These are phyloP conservation scores for Heteromurus nitidus DNA, from an alignment of 2,888 invertebrate genomes.

Conservation along the genomic window DNA sequence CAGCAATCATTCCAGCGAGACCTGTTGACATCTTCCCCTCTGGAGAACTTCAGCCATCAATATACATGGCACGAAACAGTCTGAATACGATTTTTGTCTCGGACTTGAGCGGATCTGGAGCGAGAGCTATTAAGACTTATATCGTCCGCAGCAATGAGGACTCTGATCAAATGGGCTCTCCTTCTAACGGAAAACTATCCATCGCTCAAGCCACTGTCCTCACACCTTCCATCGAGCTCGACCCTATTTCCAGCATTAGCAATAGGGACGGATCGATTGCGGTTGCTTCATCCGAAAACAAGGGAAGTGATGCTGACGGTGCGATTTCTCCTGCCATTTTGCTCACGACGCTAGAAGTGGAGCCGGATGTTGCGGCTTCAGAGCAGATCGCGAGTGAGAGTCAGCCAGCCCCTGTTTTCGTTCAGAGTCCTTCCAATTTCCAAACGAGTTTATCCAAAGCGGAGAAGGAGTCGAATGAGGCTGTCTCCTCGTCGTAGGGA, in stretches of 20 bases:
- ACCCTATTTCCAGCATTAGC: background rate
- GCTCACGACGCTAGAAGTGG: background rate
- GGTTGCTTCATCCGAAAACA: background rate
- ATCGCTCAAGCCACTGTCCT: conserved; percentile 1
- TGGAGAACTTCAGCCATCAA: conserved; percentile 39
- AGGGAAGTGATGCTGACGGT: conserved; percentile 12
- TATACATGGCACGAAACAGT: conserved; percentile 55
- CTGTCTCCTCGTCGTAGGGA: background rate
- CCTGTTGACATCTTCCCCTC: conserved; percentile 55
- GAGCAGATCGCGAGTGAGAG: background rate
- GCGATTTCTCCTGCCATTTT: conserved; percentile 29
- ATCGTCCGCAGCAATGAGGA: conserved; percentile 33
- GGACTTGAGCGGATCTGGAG: conserved; percentile 46
- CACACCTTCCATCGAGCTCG: background rate
- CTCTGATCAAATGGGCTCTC: background rate
- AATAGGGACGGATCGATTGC: conserved; percentile 34
- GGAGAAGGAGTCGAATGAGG: conserved; percentile 47
- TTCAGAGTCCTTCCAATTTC: conserved; percentile 55
- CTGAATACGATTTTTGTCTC: conserved; percentile 56
- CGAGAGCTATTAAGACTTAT: conserved; percentile 43
- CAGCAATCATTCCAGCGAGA: conserved; percentile 51
- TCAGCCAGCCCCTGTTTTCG: conserved; percentile 5
- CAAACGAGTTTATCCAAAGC: conserved; percentile 59
- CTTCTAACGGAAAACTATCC: background rate
- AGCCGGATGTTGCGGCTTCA: background rate